Conservation (phyloP, 2,888 invertebrate genomes). For the Onchidella celtica region DNA sequence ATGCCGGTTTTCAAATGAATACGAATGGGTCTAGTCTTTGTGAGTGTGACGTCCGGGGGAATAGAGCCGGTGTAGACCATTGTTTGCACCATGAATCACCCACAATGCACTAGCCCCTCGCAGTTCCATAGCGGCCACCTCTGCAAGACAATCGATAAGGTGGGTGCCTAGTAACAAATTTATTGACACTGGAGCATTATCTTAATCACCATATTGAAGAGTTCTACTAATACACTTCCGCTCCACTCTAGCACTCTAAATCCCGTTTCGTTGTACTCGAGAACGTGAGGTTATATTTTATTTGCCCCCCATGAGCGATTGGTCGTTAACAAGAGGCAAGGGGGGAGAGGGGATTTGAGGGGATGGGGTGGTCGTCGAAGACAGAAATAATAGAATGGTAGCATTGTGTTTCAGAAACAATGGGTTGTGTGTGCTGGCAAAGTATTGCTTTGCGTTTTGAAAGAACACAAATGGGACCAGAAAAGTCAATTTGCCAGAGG, state of each 20-base stretch:
- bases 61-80: too few relatives aligned
- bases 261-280: background rate
- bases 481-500: too few relatives aligned
- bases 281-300: background rate
- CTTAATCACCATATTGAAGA: constrained; percentile 41
- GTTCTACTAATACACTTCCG: constrained; percentile 40
- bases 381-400: background rate
- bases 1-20: too few relatives aligned
- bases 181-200: constrained; percentile 35
- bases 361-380: too few relatives aligned
- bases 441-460: too few relatives aligned
- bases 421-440: background rate
- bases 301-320: background rate
- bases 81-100: too few relatives aligned
- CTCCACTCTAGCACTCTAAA: constrained; percentile 15
- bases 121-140: too few relatives aligned
- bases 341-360: background rate
- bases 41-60: too few relatives aligned
- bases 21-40: too few relatives aligned
- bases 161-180: constrained; percentile 31
- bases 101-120: background rate
- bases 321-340: background rate
- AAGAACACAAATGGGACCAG: too few relatives aligned
- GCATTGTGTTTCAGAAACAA: background rate
- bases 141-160: too few relatives aligned